These are phyloP conservation scores for Garra rufa DNA, from an alignment of 2,113 vertebrate species.

Conservation along the genomic window DNA sequence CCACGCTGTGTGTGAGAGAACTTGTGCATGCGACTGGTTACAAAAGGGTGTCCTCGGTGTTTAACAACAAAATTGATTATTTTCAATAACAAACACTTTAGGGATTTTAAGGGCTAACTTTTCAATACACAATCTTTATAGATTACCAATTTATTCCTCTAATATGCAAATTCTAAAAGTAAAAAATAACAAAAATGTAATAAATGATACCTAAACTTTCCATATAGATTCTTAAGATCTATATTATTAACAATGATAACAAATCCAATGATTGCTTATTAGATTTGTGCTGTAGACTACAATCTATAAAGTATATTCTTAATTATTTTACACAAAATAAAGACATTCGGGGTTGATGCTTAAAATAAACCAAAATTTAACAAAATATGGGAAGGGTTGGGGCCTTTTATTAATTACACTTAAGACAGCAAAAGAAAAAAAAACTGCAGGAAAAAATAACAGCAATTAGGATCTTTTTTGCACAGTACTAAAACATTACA, in stretches of 20 bases:
- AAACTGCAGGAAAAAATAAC: neutral
- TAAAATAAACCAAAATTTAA: neutral
- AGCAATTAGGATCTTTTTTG: neutral
- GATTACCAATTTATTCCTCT: neutral
- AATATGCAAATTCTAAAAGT: neutral
- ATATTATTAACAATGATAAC: neutral
- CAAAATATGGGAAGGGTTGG: neutral
- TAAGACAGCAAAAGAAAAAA: neutral
- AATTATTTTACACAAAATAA: neutral
- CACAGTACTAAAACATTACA: too few species aligned
- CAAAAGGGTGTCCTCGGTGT: neutral
- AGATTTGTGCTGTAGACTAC: neutral
- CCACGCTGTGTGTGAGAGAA: conserved; percentile 13
- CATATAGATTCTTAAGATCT: neutral
- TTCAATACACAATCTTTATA: neutral
- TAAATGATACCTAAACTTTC: neutral
- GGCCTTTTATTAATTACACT: neutral
- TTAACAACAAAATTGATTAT: neutral
- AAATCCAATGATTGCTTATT: neutral
- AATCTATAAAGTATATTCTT: neutral
- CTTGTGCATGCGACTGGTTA: neutral
- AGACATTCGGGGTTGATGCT: neutral
- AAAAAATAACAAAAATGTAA: neutral
- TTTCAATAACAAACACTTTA: conserved; percentile 5
- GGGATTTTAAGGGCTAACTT: neutral